Evolutionary conservation across 2,113 vertebrate species (phyloP), one percentile per base, ranked within the genome.

Genomic region (Orcinus orca): DNA sequence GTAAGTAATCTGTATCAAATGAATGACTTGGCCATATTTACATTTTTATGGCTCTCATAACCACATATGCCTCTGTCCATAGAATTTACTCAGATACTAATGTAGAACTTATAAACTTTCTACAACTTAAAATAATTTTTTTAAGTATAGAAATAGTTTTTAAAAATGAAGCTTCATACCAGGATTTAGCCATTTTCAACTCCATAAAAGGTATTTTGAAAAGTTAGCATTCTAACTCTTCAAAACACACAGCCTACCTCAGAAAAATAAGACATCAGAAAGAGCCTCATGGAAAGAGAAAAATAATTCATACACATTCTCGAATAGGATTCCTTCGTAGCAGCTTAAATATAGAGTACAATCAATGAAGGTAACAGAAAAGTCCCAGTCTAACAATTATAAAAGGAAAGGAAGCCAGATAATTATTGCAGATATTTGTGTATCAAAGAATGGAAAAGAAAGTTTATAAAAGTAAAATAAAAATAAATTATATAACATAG

Each of bases 1-100:
- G 10, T 18, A 63, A 80, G n/a, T 67, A 93, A 81, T 95, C 88
- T 85, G 26, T 58, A 88, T 58, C 65, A 92, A 47, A 94, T 85
- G 38, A 96, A 92, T 36, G 23, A 93, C 36, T 68, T 87, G 80
- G 50, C 36, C 25, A 80, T 44, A 90, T 18, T 81, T 81, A 71
- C 6, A 70, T 83, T 88, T 85, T 85, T n/a, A 63, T 67, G 29
- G 86, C 83, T 90, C 62, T 90, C 67, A 84, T 53, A 71, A 85
- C 80, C 70, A 63, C 76, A 86, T 26, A 92, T 4, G 44, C 65
- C 33, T 44, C 65, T 10, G 33, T 6, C 13, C 1, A 94, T 53
- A 74, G 17, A 67, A 67, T 79, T 92, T 74, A 60, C 17, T 87
- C 21, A 81, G 33, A 86, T 18, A 60, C 31, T 87, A 70, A 44